Evolutionary conservation across 2,113 vertebrate genomes (phyloP).

Genomic region (Arothron firmamentum): DNA sequence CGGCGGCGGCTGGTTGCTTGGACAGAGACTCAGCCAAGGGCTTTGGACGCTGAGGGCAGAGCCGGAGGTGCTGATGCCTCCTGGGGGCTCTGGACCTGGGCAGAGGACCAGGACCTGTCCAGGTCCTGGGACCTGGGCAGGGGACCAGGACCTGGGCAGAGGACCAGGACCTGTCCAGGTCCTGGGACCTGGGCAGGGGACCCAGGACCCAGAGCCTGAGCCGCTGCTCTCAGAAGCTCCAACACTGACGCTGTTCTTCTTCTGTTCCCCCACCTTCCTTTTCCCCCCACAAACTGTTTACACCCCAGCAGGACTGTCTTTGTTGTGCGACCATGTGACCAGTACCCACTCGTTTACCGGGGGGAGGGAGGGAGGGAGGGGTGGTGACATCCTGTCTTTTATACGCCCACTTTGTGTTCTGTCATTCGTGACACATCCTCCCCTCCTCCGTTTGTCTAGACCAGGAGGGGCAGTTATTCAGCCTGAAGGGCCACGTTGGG

Average conservation of each 20-base stretch:
- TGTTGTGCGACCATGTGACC: constrained; percentile 50
- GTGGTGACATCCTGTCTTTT: constrained; percentile 29
- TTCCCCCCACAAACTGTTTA: constrained; percentile 67
- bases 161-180: no score
- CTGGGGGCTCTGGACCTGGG: constrained; percentile 75
- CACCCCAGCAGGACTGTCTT: constrained; percentile 69
- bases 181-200: no score
- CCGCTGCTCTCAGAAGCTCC: constrained; percentile 65
- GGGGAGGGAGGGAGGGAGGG: constrained; percentile 39
- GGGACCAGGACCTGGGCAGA: no score
- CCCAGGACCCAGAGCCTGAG: no score
- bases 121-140: no score
- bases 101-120: no score
- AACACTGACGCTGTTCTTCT: constrained; percentile 57
- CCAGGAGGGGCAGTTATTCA: no score
- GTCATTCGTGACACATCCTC: not conserved
- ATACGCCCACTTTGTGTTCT: constrained; percentile 1
- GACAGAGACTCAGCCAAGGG: constrained; percentile 38
- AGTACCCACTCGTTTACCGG: constrained; percentile 44
- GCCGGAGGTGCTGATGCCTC: constrained; percentile 57
- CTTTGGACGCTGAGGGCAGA: constrained; percentile 47
- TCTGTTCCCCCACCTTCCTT: constrained; percentile 44
- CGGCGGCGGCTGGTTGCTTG: constrained; percentile 5
- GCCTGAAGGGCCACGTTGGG: no score
- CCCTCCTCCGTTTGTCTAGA: not conserved